These are phyloP conservation scores for Drosophila oshimai DNA, from an alignment of 1,140 invertebrate species.

Conservation along the genomic window DNA sequence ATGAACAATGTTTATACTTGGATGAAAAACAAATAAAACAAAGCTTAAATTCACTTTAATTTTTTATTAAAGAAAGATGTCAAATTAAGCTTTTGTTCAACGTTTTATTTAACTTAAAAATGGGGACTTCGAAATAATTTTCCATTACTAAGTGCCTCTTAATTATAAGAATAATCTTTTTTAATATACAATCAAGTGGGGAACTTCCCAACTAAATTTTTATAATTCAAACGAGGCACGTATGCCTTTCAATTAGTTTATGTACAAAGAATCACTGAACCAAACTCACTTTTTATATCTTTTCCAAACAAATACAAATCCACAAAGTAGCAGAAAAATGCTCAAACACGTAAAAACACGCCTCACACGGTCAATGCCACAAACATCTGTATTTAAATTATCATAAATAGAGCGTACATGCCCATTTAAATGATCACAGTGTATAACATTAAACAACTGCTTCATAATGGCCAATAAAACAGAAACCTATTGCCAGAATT, in stretches of 20 bases:
- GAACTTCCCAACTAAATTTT: no score
- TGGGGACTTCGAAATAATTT: no score
- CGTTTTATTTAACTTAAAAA: not conserved
- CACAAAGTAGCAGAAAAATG: conserved; percentile 37
- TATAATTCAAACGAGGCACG: no score
- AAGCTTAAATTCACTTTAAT: conserved; percentile 10
- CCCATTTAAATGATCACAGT: conserved; percentile 53
- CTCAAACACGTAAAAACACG: conserved; percentile 43
- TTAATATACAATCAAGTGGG: no score
- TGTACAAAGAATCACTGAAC: not conserved
- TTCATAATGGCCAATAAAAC: conserved; percentile 48
- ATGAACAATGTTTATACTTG: conserved; percentile 12
- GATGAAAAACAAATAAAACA: conserved; percentile 24
- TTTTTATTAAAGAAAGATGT: conserved; percentile 14
- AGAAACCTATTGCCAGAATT: conserved; percentile 1
- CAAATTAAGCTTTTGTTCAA: not conserved
- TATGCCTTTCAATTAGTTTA: not conserved
- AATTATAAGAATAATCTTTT: no score
- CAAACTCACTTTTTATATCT: conserved; percentile 60
- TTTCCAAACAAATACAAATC: conserved; percentile 45
- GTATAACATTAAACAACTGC: conserved; percentile 50
- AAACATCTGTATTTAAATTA: conserved; percentile 61
- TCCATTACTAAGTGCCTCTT: no score
- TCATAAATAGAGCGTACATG: conserved; percentile 48
- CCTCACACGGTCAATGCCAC: conserved; percentile 54